Percentiles rank a stretch among this genome's conserved stretches.
These are phyloP conservation scores for Bostrychus sinensis DNA, from an alignment of 2,113 vertebrate genomes.

Conservation along the genomic window DNA sequence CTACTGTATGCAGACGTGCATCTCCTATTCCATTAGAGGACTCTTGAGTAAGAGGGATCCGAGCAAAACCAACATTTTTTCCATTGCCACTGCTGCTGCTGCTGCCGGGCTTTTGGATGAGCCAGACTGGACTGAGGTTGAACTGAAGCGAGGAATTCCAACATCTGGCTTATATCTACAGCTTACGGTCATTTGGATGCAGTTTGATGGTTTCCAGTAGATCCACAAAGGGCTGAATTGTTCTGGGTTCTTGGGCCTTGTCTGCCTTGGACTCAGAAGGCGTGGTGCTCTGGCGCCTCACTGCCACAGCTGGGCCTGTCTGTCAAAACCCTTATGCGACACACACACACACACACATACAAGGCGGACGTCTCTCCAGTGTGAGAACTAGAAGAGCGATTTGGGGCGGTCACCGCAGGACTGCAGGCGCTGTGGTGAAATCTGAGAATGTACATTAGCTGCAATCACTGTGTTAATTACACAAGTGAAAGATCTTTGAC, in stretches of 20 bases:
- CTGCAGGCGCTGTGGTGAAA: conserved; percentile 54
- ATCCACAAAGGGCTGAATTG: conserved; percentile 84
- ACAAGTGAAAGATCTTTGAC: conserved; percentile 2
- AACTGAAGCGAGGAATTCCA: conserved; percentile 81
- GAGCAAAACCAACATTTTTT: conserved; percentile 48
- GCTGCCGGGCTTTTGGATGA: conserved; percentile 73
- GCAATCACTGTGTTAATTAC: conserved; percentile 42
- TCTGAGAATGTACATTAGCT: conserved; percentile 28
- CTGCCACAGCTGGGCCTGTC: conserved; percentile 82
- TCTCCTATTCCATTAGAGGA: conserved; percentile 29
- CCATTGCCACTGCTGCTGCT: conserved; percentile 62
- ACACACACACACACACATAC: conserved; percentile 29
- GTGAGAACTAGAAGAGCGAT: conserved; percentile 56
- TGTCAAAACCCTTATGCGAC: conserved; percentile 74
- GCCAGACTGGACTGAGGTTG: conserved; percentile 78
- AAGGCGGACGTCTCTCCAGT: conserved; percentile 55
- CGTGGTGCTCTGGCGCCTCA: conserved; percentile 79
- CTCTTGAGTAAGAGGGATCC: conserved; percentile 43
- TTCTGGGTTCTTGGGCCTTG: conserved; percentile 77
- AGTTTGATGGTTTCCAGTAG: conserved; percentile 83
- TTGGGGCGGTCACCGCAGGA: conserved; percentile 55
- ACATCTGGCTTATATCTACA: conserved; percentile 87
- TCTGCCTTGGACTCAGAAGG: conserved; percentile 72
- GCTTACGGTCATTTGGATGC: conserved; percentile 84
- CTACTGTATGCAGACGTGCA: conserved; percentile 15